Base-by-base conservation (phyloP, 1,140 invertebrate genomes). In the Sycophaga agraensis region DNA sequence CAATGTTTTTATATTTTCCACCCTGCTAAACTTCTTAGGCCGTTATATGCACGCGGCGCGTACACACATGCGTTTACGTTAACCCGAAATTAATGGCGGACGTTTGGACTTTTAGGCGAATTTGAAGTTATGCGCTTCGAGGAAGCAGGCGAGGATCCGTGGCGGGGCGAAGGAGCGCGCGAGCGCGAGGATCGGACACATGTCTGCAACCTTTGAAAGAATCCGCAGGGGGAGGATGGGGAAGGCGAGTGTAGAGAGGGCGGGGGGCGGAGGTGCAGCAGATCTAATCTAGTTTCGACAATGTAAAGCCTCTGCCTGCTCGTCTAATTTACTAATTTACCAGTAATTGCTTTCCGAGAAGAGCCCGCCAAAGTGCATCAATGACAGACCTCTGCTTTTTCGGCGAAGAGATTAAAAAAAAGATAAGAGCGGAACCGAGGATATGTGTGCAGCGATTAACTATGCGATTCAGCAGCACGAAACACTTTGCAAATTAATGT, bases 281-380 rank as follows among this genome's bases (percentile, higher is more conserved):
- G 69, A 69, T 68, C 24, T 59, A 69, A 70, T 69, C 63, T 57
- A 66, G 56, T 69, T 69, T 68, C 49, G 57, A 66, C 66, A 63
- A 69, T 65, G 48, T 39, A 8, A 28, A 65, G 57, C 7, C 3
- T 51, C 62, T 17, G 46, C 50, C 62, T 46, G 55, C 9, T 4
- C 35, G 57, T 24, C 64, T 71, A 71, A 72, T 70, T 70, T 66
- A 67, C 63, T 70, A 70, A 70, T 71, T 72, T 56, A 65, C 42
- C 17, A 46, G 59, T 65, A 72, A 70, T 68, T 71, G 64, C 62
- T 35, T 70, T 71, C 66, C 65, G 35, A 49, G 69, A 71, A 70
- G 42, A 50, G 61, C 34, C 31, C 34, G 62, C 59, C 63, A 63
- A 69, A 70, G 69, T 64, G 58, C 59, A 70, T 64, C 22, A 22